Base-by-base conservation (phyloP, 2,888 invertebrate genomes). In the Epirrhoe alternata region DNA sequence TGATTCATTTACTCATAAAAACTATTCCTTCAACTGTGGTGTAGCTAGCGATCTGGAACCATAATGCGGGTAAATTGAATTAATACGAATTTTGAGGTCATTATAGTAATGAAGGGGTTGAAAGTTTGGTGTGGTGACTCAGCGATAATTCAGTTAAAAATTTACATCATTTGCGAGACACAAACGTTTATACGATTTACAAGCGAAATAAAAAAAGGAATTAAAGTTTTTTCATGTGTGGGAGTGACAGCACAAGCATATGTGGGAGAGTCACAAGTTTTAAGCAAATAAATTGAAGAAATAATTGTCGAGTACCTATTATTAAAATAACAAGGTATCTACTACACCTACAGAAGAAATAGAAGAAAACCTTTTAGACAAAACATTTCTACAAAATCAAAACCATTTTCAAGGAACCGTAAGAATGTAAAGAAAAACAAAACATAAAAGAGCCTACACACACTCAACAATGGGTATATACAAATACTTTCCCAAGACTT, bases 61-160 rank as follows among this genome's bases (percentile, higher is more conserved):
- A 59, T 60, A 65, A 69, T 71, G 65, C 64, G 70, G 74, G 71
- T 60, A 64, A 53, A 68, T 71, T 74, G 49, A 68, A 68, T 70
- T 71, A 47, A 45, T 68, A 61, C 56, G 52, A 63, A 50, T 64
- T 55, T 62, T 66, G 56, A 69, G 54, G 56, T 69, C 61, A 64
- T 53, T 57, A 57, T 12, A 53, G 54, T 69, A 49, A 69, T 57
- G 60, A 69, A 69, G 64, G 64, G 68, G 68, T 67, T 52, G 49
- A 10, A 53, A 64, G 53, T 66, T 60, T 52, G 52, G 14, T 51
- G 33, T 45, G 10, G 38, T 66, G 60, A 67, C 55, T 64, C 60
- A 63, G 52, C 60, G 31, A 47, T 63, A 31, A 62, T 7, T 54
- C 42, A 24, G 47, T 56, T 45, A 7, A 6, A 16, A 50, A 35